Conservation (phyloP, 1,140 invertebrate species). For the Lucilia sericata region DNA sequence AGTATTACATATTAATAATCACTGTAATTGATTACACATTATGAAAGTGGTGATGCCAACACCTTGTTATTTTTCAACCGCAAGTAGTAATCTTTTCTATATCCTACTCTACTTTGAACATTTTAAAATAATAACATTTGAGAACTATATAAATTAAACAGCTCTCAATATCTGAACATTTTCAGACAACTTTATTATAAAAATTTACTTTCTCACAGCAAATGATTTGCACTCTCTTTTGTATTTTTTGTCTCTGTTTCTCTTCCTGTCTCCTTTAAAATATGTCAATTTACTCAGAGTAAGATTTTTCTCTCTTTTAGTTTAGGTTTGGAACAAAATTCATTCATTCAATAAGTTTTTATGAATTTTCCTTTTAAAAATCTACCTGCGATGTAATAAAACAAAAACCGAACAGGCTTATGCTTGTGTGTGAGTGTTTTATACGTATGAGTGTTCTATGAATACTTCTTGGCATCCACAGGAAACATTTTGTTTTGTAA, state of each 20-base stretch:
- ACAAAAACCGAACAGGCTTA: neutral
- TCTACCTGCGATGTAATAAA: conserved; percentile 7
- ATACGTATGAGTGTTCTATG: neutral
- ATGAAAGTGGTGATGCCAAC: neutral
- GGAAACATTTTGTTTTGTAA: neutral
- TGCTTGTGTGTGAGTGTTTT: neutral
- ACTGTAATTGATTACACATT: no score
- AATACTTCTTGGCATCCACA: conserved; percentile 5
- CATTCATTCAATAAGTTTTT: neutral
- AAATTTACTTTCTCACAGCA: neutral
- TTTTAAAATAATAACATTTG: neutral
- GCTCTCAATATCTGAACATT: neutral
- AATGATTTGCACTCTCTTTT: neutral
- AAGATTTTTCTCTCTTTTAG: neutral
- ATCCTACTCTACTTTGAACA: neutral
- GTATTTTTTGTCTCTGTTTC: neutral
- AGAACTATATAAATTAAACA: no score
- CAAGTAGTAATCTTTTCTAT: conserved; percentile 30
- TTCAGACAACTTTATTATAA: conserved; percentile 23
- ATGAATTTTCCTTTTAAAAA: neutral
- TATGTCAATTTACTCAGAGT: no score
- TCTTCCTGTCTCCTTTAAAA: neutral
- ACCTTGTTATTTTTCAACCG: conserved; percentile 2
- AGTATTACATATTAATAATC: no score
- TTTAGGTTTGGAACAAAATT: neutral